Evolutionary conservation across 2,888 invertebrate species (phyloP), one percentile per base, ranked within the genome.

Genomic region (Philaethria dido): DNA sequence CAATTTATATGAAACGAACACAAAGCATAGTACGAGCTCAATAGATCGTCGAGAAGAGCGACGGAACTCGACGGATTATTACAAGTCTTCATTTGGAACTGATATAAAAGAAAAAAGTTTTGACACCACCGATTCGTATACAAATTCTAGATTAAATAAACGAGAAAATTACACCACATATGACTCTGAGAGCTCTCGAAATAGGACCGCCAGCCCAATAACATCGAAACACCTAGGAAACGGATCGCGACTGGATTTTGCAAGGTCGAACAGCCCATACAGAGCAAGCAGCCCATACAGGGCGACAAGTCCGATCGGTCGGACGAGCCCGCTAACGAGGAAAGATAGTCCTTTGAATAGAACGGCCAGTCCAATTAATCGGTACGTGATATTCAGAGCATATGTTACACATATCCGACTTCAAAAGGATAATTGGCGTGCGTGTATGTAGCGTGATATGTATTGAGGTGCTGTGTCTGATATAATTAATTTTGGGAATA

Each of bases 271-370:
- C 33, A 89, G 89, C 71, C 90, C 90, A 42, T 90, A 75, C 79
- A 89, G 80, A 80, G 92, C 75, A 75, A 89, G 80, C 78, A 93
- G 82, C 77, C 93, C 77, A 29, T 81, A 67, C 80, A 86, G 73
- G 81, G 87, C 79, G 76, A 90, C 87, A 69, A 94, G 88, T 78
- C 94, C 84, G 3, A 82, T 87, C 79, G 93, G 79, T 75, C 93
- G 86, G 77, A 93, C 93, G 2, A 94, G 94, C 75, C 94, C 94
- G 5, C 87, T 94, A 69, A 84, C 92, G 62, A 93, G 93, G 73
- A 92, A 87, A 75, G 87, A 90, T 66, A 92, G 89, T 74, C 92
- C 92, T 72, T 82, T 93, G 74, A 93, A 94, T 71, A 92, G 94
- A 62, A 93, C 91, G 0, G 87, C 91, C 55, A 94, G 94, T 73